Base-by-base conservation (phyloP, 1,140 invertebrate genomes). In the Mamestra configurata region DNA sequence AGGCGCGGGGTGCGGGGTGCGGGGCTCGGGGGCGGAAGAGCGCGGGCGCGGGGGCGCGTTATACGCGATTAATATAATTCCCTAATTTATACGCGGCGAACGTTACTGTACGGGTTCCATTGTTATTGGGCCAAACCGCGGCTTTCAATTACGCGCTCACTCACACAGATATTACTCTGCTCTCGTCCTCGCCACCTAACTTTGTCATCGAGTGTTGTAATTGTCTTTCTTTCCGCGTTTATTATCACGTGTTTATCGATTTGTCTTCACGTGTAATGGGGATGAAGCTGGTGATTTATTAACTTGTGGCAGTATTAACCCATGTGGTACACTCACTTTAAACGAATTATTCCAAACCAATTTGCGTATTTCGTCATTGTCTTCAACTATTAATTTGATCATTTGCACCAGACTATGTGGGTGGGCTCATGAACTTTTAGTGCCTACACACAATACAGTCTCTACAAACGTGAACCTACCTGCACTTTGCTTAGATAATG, bases 11-110 rank as follows among this genome's bases (percentile, higher is more conserved):
- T n/a, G 43, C 22, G 40, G 27, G 27, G 27, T 5, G 27, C 27
- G 27, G 2, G 78, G 80, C 80, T 83, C 77, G 40, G 55, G 35
- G 20, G 37, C 18, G 53, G 18, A n/a, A 15, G 55, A 57, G 55
- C 1, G 24, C 15, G 18, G 59, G 61, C 4, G 27, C 37, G 22
- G 27, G 37, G 37, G 61, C 68, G 82, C 82, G 84, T 89, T 89
- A 88, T 86, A 83, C 84, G 73, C 81, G 84, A 90, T 91, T 92
- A 91, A 92, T 91, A 90, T 90, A 90, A 92, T 90, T 88, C 87
- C 82, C 83, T 88, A 90, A 92, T 92, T 92, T 91, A 91, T 90
- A 92, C 81, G 82, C 87, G 80, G 73, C 79, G 71, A 84, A 79
- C 85, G 84, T 82, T 80, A 79, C 51, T 79, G 81, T 57, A 59